Percentiles rank a stretch among this genome's conserved stretches.
Conservation (phyloP, 2,888 invertebrate species). For the Conops quadrifasciatus region DNA sequence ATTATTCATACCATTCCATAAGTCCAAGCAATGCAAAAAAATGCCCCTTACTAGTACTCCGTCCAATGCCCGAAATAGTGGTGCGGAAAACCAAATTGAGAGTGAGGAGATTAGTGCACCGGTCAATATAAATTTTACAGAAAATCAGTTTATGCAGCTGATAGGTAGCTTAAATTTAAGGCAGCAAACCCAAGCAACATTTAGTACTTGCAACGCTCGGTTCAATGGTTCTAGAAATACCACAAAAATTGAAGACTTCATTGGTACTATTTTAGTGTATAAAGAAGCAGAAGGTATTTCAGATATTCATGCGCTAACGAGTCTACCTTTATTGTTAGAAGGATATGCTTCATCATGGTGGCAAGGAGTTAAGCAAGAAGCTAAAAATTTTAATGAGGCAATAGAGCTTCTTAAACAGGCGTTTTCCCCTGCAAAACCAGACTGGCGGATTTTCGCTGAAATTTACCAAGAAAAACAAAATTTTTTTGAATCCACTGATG, state of each 20-base stretch:
- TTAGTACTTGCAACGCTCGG: constrained; percentile 32
- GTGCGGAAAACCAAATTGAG: too few relatives aligned
- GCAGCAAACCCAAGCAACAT: constrained; percentile 29
- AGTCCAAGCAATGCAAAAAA: too few relatives aligned
- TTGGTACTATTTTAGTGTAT: constrained; percentile 31
- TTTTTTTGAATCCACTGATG: background rate
- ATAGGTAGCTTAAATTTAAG: constrained; percentile 8
- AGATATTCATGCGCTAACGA: constrained; percentile 34
- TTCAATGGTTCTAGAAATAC: constrained; percentile 35
- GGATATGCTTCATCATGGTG: constrained; percentile 38
- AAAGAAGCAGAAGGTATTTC: constrained; percentile 38
- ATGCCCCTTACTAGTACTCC: too few relatives aligned
- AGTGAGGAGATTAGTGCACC: background rate
- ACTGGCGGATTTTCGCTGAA: background rate
- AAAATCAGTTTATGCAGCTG: background rate
- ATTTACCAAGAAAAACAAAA: constrained; percentile 16
- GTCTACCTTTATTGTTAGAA: constrained; percentile 33
- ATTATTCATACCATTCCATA: too few relatives aligned
- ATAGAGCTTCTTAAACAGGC: background rate
- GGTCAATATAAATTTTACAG: background rate
- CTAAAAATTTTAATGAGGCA: background rate
- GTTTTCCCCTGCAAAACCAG: background rate
- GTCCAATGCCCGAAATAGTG: too few relatives aligned
- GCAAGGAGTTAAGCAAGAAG: constrained; percentile 18
- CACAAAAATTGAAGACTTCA: constrained; percentile 36